Conservation (phyloP, 1,140 invertebrate species). For the Pseudomyrmex concolor region DNA sequence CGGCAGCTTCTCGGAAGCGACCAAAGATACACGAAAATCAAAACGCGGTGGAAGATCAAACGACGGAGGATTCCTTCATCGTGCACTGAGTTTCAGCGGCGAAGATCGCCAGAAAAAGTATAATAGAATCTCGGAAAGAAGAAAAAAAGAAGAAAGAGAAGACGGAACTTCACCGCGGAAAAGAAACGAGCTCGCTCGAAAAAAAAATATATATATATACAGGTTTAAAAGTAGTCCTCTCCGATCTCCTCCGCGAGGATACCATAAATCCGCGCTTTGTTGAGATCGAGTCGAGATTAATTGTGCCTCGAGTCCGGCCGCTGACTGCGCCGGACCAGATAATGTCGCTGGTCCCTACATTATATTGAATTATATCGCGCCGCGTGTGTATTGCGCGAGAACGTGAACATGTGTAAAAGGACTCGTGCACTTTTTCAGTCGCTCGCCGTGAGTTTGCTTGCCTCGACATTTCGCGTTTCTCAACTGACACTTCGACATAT, state of each 20-base stretch:
- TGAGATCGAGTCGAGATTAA: conserved; percentile 80
- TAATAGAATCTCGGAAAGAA: conserved; percentile 9
- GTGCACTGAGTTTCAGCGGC: not conserved
- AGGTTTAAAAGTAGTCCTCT: conserved; percentile 67
- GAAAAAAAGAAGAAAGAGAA: not conserved
- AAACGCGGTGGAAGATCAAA: conserved; percentile 5
- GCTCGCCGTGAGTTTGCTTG: conserved; percentile 46
- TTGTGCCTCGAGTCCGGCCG: conserved; percentile 66
- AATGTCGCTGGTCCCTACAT: conserved; percentile 75
- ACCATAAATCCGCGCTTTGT: conserved; percentile 79
- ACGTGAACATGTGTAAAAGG: conserved; percentile 10
- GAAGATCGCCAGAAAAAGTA: conserved; percentile 1
- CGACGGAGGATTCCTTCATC: not conserved
- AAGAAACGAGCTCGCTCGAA: conserved; percentile 65
- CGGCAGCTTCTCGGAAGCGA: conserved; percentile 14
- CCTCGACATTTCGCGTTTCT: conserved; percentile 35
- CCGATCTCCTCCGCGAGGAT: conserved; percentile 44
- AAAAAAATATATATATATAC: conserved; percentile 75
- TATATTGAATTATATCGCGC: conserved; percentile 78
- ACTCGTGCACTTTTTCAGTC: conserved; percentile 29
- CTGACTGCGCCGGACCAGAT: conserved; percentile 73
- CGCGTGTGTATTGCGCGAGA: conserved; percentile 22
- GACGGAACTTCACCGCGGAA: conserved; percentile 61
- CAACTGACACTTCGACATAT: conserved; percentile 16
- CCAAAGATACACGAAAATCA: not conserved